phyloP scores from a whole-genome alignment of 2,797 vertebrate genomes.

The Neostethus bicornis region DNA sequence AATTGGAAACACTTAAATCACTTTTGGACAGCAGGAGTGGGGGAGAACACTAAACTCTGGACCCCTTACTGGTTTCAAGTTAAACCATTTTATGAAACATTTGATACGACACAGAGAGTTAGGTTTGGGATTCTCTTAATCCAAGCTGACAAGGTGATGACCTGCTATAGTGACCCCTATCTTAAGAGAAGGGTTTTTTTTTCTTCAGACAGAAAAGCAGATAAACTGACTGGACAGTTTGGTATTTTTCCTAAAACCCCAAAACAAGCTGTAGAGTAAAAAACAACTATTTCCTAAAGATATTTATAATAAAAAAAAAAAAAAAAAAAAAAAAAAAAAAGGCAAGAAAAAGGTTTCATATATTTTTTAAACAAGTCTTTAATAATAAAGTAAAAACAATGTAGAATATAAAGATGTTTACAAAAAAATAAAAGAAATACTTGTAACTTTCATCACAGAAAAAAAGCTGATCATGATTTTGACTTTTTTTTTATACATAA shows the following conservation, averaged over 20 bases:
- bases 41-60: background rate
- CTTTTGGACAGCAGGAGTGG: background rate
- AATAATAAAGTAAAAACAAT: constrained; percentile 31
- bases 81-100: background rate
- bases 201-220: background rate
- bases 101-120: background rate
- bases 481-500: background rate
- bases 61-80: constrained; percentile 41
- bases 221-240: background rate
- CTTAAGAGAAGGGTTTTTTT: constrained; percentile 15
- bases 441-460: background rate
- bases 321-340: constrained; percentile 32
- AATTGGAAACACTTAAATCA: background rate
- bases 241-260: background rate
- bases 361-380: too few relatives aligned
- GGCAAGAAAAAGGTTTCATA: too few relatives aligned
- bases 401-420: constrained; percentile 49
- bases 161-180: background rate
- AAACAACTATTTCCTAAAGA: background rate
- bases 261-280: background rate
- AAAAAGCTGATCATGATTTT: background rate
- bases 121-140: background rate
- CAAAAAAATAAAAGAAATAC: constrained; percentile 33
- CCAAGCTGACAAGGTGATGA: background rate
- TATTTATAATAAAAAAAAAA: background rate